Percentiles rank a stretch among this genome's conserved stretches.
These are phyloP conservation scores for Coendou prehensilis DNA, from an alignment of 2,797 vertebrate species.

Conservation along the genomic window DNA sequence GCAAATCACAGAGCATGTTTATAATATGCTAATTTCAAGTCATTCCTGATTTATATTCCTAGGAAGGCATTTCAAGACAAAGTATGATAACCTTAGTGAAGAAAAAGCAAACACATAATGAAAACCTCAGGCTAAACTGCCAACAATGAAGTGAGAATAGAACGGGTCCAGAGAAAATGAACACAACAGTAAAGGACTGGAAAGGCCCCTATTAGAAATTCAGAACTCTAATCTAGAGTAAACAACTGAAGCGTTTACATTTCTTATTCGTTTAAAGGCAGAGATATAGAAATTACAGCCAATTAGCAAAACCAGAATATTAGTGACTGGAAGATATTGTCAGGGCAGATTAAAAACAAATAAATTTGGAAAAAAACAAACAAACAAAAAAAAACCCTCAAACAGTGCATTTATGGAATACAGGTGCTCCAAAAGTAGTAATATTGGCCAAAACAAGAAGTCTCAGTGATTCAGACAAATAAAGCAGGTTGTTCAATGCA, in stretches of 20 bases:
- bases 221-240: conserved; percentile 3
- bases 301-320: neutral
- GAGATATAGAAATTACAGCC: neutral
- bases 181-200: neutral
- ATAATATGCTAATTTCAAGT: conserved; percentile 35
- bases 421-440: neutral
- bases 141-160: neutral
- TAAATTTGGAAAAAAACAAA: neutral
- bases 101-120: neutral
- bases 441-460: neutral
- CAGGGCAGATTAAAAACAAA: neutral
- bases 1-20: neutral
- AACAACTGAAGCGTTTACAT: neutral
- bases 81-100: neutral
- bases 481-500: neutral
- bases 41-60: neutral
- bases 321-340: neutral
- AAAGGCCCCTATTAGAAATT: neutral
- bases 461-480: neutral
- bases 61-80: conserved; percentile 21
- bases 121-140: neutral
- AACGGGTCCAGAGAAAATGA: neutral
- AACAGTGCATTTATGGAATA: neutral
- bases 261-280: neutral
- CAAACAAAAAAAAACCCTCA: neutral